Evolutionary conservation across 2,888 invertebrate genomes (phyloP).

Genomic region (Camponotus fellah): DNA sequence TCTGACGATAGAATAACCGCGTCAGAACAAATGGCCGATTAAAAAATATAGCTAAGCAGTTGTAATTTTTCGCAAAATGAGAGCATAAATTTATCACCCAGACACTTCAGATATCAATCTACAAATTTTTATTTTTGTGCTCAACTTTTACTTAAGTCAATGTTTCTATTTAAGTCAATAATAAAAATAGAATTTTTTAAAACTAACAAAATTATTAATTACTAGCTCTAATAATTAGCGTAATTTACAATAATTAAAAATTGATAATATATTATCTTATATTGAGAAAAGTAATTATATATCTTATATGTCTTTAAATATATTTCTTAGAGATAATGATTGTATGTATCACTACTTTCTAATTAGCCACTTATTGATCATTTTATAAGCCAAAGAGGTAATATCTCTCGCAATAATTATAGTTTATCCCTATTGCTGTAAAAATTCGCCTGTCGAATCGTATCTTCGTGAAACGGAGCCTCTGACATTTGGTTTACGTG

Average conservation of each 20-base stretch:
- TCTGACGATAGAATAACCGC: background rate
- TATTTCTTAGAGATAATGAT: background rate
- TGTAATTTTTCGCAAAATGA: background rate
- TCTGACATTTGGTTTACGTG: conserved; percentile 67
- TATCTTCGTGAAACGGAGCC: conserved; percentile 21
- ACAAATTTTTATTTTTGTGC: background rate
- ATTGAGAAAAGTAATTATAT: background rate
- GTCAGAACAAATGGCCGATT: background rate
- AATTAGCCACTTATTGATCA: background rate
- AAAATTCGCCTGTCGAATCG: conserved; percentile 34
- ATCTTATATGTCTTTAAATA: background rate
- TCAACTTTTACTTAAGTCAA: background rate
- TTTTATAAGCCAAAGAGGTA: background rate
- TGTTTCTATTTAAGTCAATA: background rate
- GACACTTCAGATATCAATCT: background rate
- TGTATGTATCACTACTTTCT: too few species aligned
- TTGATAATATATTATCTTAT: background rate
- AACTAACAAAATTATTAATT: background rate
- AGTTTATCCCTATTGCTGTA: conserved; percentile 7
- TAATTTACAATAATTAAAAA: conserved; percentile 3
- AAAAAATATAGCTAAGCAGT: background rate
- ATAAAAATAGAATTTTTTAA: background rate
- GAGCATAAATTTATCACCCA: background rate
- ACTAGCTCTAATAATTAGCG: background rate
- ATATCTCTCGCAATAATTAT: background rate